A percentile compares a stretch with the other conserved stretches of the same genome.
Conservation (phyloP, 2,888 invertebrate genomes). For the Nomada ferruginata region DNA sequence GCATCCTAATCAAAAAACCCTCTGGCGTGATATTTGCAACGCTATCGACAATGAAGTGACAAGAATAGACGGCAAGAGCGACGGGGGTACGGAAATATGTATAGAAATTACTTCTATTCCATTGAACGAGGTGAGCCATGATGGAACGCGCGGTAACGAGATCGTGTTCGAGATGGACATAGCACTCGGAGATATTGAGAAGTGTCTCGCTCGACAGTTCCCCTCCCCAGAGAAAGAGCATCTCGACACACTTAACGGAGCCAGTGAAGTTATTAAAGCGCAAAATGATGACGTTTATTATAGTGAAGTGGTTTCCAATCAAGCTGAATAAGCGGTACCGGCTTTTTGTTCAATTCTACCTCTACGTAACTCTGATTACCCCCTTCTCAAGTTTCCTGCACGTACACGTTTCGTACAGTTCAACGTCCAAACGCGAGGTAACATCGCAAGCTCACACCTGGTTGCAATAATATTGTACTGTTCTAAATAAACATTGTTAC, state of each 20-base stretch:
- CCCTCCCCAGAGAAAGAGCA: conserved; percentile 25
- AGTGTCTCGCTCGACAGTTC: conserved; percentile 53
- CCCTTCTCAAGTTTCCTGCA: no score
- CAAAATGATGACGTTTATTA: conserved; percentile 49
- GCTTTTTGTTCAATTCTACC: conserved; percentile 5
- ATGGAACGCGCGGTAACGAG: conserved; percentile 50
- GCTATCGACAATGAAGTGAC: conserved; percentile 68
- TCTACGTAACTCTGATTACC: conserved; percentile 10
- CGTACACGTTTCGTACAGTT: no score
- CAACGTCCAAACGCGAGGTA: no score
- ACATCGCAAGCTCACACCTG: no score
- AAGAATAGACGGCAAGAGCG: conserved; percentile 57
- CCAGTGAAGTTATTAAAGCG: conserved; percentile 31
- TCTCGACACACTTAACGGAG: conserved; percentile 51
- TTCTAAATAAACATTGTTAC: no score
- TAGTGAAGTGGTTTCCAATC: conserved; percentile 46
- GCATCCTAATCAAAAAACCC: conserved; percentile 68
- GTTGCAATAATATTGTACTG: neutral
- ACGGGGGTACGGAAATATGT: conserved; percentile 69
- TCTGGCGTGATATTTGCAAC: conserved; percentile 72
- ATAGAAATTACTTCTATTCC: conserved; percentile 71
- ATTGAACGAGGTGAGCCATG: conserved; percentile 12
- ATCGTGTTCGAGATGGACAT: conserved; percentile 75
- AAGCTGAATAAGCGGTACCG: conserved; percentile 47
- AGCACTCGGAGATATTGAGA: conserved; percentile 66